Base-by-base conservation (phyloP, 2,888 invertebrate species). In the Aphidius colemani region DNA sequence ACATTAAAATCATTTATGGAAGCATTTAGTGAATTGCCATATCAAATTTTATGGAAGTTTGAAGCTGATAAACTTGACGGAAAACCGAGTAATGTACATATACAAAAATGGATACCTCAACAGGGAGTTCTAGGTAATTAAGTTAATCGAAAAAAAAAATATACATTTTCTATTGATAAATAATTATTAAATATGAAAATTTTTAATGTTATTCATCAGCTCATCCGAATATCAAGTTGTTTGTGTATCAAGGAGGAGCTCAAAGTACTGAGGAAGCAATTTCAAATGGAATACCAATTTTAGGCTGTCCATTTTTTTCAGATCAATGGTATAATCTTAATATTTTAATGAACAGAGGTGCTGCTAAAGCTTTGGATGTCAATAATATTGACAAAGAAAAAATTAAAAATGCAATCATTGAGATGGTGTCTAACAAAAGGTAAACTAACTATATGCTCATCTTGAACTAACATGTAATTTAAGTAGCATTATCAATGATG, bases 261-360 rank as follows among this genome's bases (percentile, higher is more conserved):
- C 76, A 75, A 55, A 76, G 74, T 66, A 70, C 70, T 1, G 74
- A 75, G 53, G 76, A 77, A 66, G 73, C 74, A 6, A 59, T 75
- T 46, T 9, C 70, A 53, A 66, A 63, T n/a, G 64, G 56, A 0
- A 70, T 77, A 6, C 77, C 77, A 2, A 1, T 77, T 6, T 7
- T 78, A 10, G 76, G 71, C 6, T 61, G 73, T 6, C 75, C 76
- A 2, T 4, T 76, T n/a, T 7, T 72, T 0, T 66, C 63, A 30
- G 77, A 78, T 66, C 75, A 78, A 56, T 63, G 61, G 7, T 61
- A 55, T 18, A 58, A 70, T 10, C 58, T 74, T 6, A 7, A 2
- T 6, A 71, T 69, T 30, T 10, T 74, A 48, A 53, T 48, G 5
- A 11, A 3, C 7, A 43, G 69, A 7, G 75, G 75, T 0, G 57